These are phyloP conservation scores for Chaetops frenatus DNA, from an alignment of 2,113 vertebrate species.

Conservation along the genomic window DNA sequence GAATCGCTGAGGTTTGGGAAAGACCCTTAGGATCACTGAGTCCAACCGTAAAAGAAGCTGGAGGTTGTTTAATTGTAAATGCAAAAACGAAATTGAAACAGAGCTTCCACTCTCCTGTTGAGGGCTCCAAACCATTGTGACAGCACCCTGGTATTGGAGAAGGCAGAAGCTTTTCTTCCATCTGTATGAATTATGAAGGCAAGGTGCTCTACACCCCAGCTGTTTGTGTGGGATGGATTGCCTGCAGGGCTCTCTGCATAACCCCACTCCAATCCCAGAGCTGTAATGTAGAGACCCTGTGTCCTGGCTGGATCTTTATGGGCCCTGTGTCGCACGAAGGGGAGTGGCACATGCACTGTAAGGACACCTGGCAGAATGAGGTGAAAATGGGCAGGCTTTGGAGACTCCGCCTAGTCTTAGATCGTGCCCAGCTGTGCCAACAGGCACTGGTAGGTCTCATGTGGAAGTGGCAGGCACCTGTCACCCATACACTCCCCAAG, in stretches of 20 bases:
- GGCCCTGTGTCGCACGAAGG: too few relatives aligned
- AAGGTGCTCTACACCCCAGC: not conserved
- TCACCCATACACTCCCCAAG: not conserved
- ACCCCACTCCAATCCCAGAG: not conserved
- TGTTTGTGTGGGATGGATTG: not conserved
- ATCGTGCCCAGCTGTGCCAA: not conserved
- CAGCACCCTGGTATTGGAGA: not conserved
- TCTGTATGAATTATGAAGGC: not conserved
- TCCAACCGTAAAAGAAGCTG: fast-evolving
- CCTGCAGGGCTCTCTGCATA: not conserved
- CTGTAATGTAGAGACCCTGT: not conserved
- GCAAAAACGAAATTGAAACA: not conserved
- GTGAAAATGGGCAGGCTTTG: not conserved
- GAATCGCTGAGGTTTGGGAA: not conserved
- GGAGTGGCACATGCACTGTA: fast-evolving
- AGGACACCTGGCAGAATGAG: not conserved
- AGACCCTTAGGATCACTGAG: not conserved
- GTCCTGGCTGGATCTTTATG: not conserved
- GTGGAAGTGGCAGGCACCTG: not conserved
- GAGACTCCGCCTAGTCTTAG: not conserved
- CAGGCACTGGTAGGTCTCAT: not conserved
- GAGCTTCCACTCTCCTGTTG: not conserved
- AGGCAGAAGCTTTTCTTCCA: not conserved
- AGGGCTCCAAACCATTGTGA: not conserved
- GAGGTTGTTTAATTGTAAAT: not conserved